Evolutionary conservation across 2,113 vertebrate species (phyloP).

Genomic region (Nannospalax galili): DNA sequence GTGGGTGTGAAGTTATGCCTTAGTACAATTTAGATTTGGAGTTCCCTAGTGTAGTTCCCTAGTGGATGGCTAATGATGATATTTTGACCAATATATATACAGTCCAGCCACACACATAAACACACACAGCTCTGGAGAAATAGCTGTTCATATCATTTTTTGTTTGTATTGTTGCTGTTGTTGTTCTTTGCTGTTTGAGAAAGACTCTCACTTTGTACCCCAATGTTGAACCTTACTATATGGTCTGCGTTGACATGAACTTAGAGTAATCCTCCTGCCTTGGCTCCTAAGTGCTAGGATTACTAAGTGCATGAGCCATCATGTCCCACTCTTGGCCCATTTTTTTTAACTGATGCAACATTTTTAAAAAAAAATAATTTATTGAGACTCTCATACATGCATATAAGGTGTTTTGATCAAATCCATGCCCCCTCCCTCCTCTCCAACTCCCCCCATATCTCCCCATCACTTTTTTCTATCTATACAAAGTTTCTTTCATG

Average conservation of each 20-base stretch:
- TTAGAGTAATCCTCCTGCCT: background rate
- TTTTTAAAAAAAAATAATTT: no score
- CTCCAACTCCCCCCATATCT: no score
- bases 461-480: no score
- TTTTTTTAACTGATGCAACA: no score
- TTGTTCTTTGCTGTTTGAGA: background rate
- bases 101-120: fast-evolving
- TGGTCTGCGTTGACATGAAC: background rate
- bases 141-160: no score
- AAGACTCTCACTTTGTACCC: background rate
- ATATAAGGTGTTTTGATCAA: no score
- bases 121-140: no score
- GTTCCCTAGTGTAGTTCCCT: no score
- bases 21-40: background rate
- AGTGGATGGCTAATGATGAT: background rate
- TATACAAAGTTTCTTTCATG: no score
- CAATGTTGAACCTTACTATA: background rate
- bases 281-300: background rate
- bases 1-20: background rate
- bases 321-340: background rate
- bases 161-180: no score
- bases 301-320: background rate
- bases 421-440: no score
- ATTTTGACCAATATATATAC: background rate
- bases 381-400: no score